These are phyloP conservation scores for Sinocyclocheilus anshuiensis DNA, from an alignment of 2,113 vertebrate species.

Conservation along the genomic window DNA sequence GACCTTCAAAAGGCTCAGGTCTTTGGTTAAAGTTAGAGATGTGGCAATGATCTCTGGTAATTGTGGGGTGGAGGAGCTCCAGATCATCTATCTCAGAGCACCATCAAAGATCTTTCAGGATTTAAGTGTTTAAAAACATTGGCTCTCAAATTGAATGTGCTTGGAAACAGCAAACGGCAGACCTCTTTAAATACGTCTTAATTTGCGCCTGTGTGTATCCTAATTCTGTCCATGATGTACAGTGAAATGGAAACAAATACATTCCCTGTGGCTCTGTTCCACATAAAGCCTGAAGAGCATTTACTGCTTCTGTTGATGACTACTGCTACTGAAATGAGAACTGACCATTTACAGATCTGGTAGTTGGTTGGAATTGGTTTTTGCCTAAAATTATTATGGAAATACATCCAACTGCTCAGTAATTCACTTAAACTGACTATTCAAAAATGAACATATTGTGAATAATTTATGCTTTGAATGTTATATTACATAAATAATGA, in stretches of 20 bases:
- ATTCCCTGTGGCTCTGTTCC: not conserved
- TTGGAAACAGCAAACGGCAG: conserved; percentile 12
- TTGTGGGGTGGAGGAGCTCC: conserved; percentile 63
- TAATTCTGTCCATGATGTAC: not conserved
- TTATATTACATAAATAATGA: not conserved
- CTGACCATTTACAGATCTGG: not conserved
- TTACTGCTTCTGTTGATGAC: not conserved
- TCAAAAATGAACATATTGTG: not conserved
- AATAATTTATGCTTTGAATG: conserved; percentile 5
- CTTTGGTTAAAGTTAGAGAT: conserved; percentile 60
- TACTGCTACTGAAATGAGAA: not conserved
- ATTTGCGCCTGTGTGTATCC: conserved; percentile 23
- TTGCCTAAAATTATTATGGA: not conserved
- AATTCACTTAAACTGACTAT: not conserved
- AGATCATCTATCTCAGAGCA: conserved; percentile 53
- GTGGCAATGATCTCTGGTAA: conserved; percentile 65
- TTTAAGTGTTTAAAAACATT: conserved; percentile 39
- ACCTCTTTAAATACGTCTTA: conserved; percentile 22
- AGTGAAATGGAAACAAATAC: conserved; percentile 8
- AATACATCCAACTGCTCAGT: not conserved
- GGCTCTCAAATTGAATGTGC: conserved; percentile 40
- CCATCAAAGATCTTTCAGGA: conserved; percentile 40
- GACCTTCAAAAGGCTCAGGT: conserved; percentile 62
- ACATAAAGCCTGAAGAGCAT: conserved; percentile 13
- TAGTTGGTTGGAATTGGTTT: not conserved